Evolutionary conservation across 2,888 invertebrate species (phyloP), one percentile per base, ranked within the genome.

Genomic region (Odontothrips loti): DNA sequence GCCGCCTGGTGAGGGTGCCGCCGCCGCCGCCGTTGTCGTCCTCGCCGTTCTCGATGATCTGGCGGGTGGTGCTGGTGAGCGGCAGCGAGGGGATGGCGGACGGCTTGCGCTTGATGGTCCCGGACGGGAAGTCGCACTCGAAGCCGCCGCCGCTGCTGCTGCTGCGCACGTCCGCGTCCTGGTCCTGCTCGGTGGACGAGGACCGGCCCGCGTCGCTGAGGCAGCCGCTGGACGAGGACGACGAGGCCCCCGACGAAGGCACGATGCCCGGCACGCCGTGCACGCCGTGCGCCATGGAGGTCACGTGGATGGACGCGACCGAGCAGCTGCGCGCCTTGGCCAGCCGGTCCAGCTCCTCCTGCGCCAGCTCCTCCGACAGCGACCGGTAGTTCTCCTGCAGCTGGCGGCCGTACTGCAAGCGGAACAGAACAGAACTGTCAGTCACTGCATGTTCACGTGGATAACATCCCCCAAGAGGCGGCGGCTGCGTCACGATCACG

Each of bases 21-120:
- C 83, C 84, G 48, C 84, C 83, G 34, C 83, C 83, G 82, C 84
- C 84, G 9, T 85, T 58, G n/a, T 81, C 81, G 47, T 84, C 84
- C 86, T 95, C 95, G 2, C 93, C 95, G 85, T 94, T 96, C 87
- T 96, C 96, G 86, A 96, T 96, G 82, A 97, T 89, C 85, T 96
- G 95, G 20, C 97, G 90, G 1, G 96, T 96, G 88, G 96, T 96
- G 86, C 95, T 94, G 4, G 97, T 97, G 83, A 96, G 87, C 0
- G 96, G 97, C 80, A 97, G 91, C 87, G 96, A 96, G 11, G 96
- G 96, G 87, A 95, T 95, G 93, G 95, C 94, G 27, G 95, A 95
- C 0, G 97, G 97, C 86, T 97, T 97, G 79, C 97, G 91, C 87
- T 97, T 97, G 82, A 97, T 96, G 51, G 97, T 97, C 51, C 94